Percentiles rank a stretch among this genome's conserved stretches.
These are phyloP conservation scores for Nasonovia ribisnigri DNA, from an alignment of 2,888 invertebrate genomes.

Conservation along the genomic window DNA sequence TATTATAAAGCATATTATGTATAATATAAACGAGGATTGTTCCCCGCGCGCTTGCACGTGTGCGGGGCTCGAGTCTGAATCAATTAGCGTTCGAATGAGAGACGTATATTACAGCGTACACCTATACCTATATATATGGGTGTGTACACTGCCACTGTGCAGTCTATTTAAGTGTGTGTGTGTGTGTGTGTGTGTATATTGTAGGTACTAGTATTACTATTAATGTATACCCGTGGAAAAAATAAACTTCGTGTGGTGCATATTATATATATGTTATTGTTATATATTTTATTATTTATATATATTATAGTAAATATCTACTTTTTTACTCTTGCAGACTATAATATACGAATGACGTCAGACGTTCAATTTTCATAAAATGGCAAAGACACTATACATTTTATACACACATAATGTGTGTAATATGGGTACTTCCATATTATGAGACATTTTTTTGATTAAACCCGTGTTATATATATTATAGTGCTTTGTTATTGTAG, in stretches of 20 bases:
- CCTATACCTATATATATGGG: background rate
- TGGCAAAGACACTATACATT: no score
- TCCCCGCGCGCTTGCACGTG: background rate
- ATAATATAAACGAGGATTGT: background rate
- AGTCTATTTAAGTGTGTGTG: no score
- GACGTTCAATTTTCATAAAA: no score
- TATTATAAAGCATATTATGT: background rate
- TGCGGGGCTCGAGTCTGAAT: conserved; percentile 44
- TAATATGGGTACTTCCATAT: no score
- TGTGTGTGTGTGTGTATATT: no score
- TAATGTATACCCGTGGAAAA: background rate
- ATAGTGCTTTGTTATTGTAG: no score
- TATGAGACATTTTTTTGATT: no score
- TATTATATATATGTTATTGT: background rate
- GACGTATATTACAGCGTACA: background rate
- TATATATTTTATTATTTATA: background rate
- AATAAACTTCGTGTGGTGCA: background rate
- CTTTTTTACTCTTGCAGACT: background rate
- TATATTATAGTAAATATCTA: background rate
- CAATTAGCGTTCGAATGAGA: conserved; percentile 47
- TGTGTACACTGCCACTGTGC: background rate
- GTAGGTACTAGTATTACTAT: background rate
- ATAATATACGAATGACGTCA: background rate
- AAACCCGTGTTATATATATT: no score
- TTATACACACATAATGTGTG: no score